These are phyloP conservation scores for Chaetodon auriga DNA, from an alignment of 2,113 vertebrate species.

Conservation along the genomic window DNA sequence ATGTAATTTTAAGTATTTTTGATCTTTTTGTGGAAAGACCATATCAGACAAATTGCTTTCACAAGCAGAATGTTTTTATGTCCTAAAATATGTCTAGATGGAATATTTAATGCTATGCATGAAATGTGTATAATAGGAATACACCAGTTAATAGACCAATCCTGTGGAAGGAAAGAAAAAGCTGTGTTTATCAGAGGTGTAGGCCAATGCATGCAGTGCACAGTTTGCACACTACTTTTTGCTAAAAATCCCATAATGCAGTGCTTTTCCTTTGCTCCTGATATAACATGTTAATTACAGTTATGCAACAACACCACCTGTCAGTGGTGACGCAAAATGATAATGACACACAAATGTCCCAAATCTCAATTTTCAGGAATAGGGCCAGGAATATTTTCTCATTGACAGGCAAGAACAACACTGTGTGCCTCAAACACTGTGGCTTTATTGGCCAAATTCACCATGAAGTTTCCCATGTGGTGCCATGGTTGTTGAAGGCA, in stretches of 20 bases:
- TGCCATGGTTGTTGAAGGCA: conserved; percentile 2
- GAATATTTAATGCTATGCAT: neutral
- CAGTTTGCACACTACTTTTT: neutral
- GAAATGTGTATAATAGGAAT: no score
- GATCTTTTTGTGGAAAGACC: neutral
- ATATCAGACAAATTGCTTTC: neutral
- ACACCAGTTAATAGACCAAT: neutral
- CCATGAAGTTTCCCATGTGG: neutral
- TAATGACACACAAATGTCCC: neutral
- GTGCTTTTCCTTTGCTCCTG: conserved; percentile 13
- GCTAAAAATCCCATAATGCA: neutral
- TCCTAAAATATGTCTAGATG: neutral
- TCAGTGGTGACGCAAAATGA: neutral
- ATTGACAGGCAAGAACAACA: neutral
- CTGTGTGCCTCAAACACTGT: neutral
- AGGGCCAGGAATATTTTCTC: neutral
- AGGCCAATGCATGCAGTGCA: neutral
- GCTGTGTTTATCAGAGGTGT: neutral
- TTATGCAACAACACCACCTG: conserved; percentile 18
- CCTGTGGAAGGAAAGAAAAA: neutral
- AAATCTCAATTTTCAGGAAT: neutral
- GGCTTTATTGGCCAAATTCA: neutral
- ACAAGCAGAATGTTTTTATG: neutral
- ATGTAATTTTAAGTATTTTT: neutral
- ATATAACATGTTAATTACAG: conserved; percentile 3